These are phyloP conservation scores for Drosophila imparisetae DNA, from an alignment of 2,888 invertebrate species.

Conservation along the genomic window DNA sequence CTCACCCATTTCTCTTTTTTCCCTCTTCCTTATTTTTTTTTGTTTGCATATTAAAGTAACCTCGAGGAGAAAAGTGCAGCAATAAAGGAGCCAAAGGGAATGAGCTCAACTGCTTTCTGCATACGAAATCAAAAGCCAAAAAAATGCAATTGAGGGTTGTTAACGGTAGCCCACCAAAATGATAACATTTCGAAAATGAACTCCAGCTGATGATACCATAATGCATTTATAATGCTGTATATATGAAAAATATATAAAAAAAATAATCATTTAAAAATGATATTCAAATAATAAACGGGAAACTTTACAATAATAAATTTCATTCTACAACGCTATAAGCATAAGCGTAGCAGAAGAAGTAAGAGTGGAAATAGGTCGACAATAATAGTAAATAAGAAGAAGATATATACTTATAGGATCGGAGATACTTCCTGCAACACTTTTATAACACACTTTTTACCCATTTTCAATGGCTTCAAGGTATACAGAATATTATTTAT, in stretches of 20 bases:
- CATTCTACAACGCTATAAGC: neutral
- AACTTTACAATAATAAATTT: too few species aligned
- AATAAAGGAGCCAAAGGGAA: slow-evolving; percentile 6
- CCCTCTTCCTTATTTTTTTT: neutral
- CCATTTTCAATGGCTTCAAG: neutral
- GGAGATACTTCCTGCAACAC: neutral
- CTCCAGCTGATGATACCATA: neutral
- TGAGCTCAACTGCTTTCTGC: slow-evolving; percentile 33
- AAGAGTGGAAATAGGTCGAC: neutral
- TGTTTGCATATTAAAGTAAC: slow-evolving; percentile 43
- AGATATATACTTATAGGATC: neutral
- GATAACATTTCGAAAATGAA: neutral
- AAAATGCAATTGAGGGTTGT: neutral
- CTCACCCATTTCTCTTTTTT: neutral
- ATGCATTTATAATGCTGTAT: neutral
- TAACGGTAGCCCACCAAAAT: neutral
- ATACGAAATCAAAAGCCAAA: slow-evolving; percentile 35
- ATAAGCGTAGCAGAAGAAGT: neutral
- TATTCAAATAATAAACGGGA: too few species aligned
- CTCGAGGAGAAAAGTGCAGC: slow-evolving; percentile 1
- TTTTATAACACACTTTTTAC: rapidly evolving
- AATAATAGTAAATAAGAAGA: neutral
- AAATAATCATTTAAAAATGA: too few species aligned
- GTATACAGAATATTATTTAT: neutral
- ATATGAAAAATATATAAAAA: neutral